Evolutionary conservation across 2,888 invertebrate species (phyloP), one percentile per base, ranked within the genome.

Genomic region (Apamea monoglypha): DNA sequence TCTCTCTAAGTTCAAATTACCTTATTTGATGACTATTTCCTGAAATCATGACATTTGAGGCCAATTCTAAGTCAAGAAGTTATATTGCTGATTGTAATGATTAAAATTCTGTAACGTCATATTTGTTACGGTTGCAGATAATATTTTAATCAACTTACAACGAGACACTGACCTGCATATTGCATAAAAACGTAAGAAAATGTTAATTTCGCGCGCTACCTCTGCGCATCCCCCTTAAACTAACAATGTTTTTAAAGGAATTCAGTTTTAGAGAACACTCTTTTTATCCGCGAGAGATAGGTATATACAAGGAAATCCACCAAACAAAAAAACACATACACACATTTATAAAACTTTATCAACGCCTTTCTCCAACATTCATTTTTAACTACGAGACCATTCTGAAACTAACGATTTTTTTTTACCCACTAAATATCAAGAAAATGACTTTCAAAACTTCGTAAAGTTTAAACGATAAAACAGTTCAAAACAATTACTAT

Each of bases 381-480:
- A 66, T 40, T 18, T 16, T n/a, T 12, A 59, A 82, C 16, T n/a
- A 69, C 32, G 7, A 32, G 14, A 47, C 16, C 2, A 53, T 61
- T 40, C 16, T 16, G n/a, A 63, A 47, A 25, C 12, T 25, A 40
- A 36, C 18, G 21, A 25, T 8, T 7, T 50, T 61, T n/a, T 40
- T 21, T 50, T 8, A 21, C 80, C 44, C 7, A 16, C 5, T 70
- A 79, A 29, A 76, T 29, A 1, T 10, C 3, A 56, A 36, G 10
- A 25, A 64, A 78, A 59, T n/a, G 18, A 56, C 50, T 69, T 32
- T 25, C 16, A 59, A 53, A 84, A 83, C 59, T 83, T 36, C 16
- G 6, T 4, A 36, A 80, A 44, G 59, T 56, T 21, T 59, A 36
- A 84, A 44, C 21, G 32, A 53, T 53, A n/a, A 47, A 32, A 1